Evolutionary conservation across 2,797 vertebrate species (phyloP).

Genomic region (Oryzias sinensis): DNA sequence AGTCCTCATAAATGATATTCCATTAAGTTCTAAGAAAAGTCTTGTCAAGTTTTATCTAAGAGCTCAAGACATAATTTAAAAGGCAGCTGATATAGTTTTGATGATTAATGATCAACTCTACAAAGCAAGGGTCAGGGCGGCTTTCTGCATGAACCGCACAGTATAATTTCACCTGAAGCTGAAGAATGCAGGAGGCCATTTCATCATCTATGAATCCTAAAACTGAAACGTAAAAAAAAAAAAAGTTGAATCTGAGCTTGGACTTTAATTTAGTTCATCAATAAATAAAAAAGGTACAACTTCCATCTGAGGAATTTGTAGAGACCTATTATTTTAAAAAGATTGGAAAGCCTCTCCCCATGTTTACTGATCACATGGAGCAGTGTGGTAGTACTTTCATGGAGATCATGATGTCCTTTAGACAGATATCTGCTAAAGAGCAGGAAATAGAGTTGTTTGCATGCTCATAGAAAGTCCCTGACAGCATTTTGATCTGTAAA

Average conservation of each 20-base stretch:
- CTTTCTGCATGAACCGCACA: slow-evolving; percentile 2
- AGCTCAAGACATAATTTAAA: slow-evolving; percentile 3
- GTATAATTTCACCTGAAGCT: neutral
- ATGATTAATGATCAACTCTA: slow-evolving; percentile 5
- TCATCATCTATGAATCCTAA: slow-evolving; percentile 6
- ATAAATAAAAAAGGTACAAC: slow-evolving; percentile 6
- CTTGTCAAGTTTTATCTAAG: neutral
- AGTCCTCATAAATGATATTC: too few relatives aligned
- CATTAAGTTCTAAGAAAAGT: neutral
- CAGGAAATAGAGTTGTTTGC: too few relatives aligned
- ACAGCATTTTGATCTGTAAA: too few relatives aligned
- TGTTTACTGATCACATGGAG: too few relatives aligned
- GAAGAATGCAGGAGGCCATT: slow-evolving; percentile 6
- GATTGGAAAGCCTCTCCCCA: slow-evolving; percentile 7
- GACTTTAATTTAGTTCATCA: slow-evolving; percentile 4
- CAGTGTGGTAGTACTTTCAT: too few relatives aligned
- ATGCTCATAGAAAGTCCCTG: too few relatives aligned
- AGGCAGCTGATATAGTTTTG: neutral
- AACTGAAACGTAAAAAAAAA: slow-evolving; percentile 14
- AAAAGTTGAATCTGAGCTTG: slow-evolving; percentile 5
- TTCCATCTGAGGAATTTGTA: slow-evolving; percentile 3
- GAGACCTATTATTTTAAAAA: neutral
- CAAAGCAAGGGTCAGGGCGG: neutral
- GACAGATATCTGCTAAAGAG: too few relatives aligned
- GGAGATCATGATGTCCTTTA: too few relatives aligned